Base-by-base conservation (phyloP, 2,797 vertebrate species). In the Antrozous pallidus region DNA sequence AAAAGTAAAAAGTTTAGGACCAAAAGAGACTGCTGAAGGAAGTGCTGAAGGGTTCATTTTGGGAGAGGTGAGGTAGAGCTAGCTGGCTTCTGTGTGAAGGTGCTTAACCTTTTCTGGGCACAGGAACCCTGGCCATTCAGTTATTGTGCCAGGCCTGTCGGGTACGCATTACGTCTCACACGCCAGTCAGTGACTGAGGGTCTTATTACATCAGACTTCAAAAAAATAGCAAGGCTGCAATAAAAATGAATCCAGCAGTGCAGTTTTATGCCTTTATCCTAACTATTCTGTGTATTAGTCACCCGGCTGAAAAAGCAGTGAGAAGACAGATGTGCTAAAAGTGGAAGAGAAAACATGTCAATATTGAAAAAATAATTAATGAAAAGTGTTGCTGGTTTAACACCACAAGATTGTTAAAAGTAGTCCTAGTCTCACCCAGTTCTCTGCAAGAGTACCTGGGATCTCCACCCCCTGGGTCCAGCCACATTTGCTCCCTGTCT, bases 221-320 rank as follows among this genome's bases (percentile, higher is more conserved):
- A 91, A 96, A 96, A 97, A 96, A 95, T 70, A 94, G 84, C 94
- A 97, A 97, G 94, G 61, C 92, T 96, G 63, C 84, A 87, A 83
- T 96, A 96, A 97, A 96, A 98, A 84, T 4, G 10, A 95, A 86
- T 26, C 31, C 54, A 47, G 85, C 9, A 45, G 54, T 91, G 49
- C 12, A 42, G 65, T 91, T 91, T 93, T 86, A 20, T 93, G 40
- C 71, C 87, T 93, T 82, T 33, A 63, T 85, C 77, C 65, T 80
- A 91, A 58, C 38, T 56, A 51, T 49, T 84, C 67, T 38, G 17
- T 74, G 42, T 45, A 70, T 96, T 92, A 92, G 82, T 96, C 92
- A 94, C 47, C 11, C 5, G 31, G 26, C 6, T 26, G 36, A 79
- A 90, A 89, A 93, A 90, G 63, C 38, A 81, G 56, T 36, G 56